A percentile compares a stretch with the other conserved stretches of the same genome.
Evolutionary conservation across 92 coral and sea anemone genomes (phyloP).

Genomic region (Bergia puertoricense): DNA sequence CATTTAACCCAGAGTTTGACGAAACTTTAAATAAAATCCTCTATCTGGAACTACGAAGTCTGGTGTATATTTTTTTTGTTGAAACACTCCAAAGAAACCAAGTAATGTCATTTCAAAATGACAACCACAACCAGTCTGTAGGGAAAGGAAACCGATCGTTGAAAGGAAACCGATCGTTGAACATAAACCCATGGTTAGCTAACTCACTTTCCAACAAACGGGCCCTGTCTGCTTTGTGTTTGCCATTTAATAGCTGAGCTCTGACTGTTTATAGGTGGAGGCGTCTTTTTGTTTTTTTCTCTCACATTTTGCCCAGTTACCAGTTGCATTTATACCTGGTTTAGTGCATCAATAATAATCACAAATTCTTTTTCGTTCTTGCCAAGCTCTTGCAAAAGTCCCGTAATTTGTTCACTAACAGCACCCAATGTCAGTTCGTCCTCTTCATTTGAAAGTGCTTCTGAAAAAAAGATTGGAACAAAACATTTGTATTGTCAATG

Average conservation of each 20-base stretch:
- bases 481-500: neutral
- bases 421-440: conserved; percentile 49
- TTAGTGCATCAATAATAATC: conserved; percentile 72
- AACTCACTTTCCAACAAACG: too few species aligned
- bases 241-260: neutral
- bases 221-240: too few species aligned
- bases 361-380: conserved; percentile 60
- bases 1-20: too few species aligned
- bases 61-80: too few species aligned
- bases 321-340: conserved; percentile 56
- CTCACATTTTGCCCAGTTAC: neutral
- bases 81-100: too few species aligned
- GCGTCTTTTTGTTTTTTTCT: neutral
- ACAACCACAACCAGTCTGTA: too few species aligned
- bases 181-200: too few species aligned
- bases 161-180: too few species aligned
- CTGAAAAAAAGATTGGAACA: neutral
- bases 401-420: conserved; percentile 46
- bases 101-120: too few species aligned
- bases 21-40: too few species aligned
- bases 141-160: too few species aligned
- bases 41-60: too few species aligned
- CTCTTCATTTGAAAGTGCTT: conserved; percentile 21
- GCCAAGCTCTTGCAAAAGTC: conserved; percentile 51
- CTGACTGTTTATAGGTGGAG: neutral